Evolutionary conservation across 53 echinoderm and acorn worm species (phyloP), one percentile per base, ranked within the genome.

Genomic region (Pentamera pediparva): DNA sequence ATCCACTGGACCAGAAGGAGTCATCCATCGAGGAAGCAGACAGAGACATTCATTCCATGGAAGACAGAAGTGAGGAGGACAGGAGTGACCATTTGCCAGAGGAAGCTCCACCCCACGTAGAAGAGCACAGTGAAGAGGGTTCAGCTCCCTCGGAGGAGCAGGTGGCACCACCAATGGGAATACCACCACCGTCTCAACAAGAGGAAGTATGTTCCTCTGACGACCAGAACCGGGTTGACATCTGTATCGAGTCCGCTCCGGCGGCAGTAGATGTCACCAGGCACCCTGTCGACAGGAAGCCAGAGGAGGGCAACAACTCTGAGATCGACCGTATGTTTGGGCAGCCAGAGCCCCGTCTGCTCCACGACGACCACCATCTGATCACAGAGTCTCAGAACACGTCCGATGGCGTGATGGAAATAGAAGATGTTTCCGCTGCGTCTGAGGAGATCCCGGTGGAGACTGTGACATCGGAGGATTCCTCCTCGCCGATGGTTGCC

Each of bases 381-480:
- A 72, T 72, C 18, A 72, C 73, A 72, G 73, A 72, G 55, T 72
- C 73, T 32, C 73, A 72, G 37, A 72, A 72, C 26, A 72, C 73
- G 7, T 72, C 73, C 33, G 73, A 72, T 72, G 73, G 73, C 2
- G 73, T 72, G 10, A 51, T 72, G 73, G 73, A 72, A 35, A 51
- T 72, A 35, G 73, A 72, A 17, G 73, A 72, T 47, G 73, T 72
- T 22, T 72, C 73, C 18, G 73, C 73, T 33, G 73, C 73, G 35
- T 72, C 56, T 29, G 73, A 80, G n/a, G 54, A 65, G 17, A 73
- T 57, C 36, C 61, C 81, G 35, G 61, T 25, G 43, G 49, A 60
- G 43, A 62, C 60, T 35, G 83, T 83, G 36, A 43, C 73, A 33
- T 28, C 58, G 10, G 26, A 22, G 12, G 52, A 52, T 6, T 37